These are phyloP conservation scores for Chromobotia macracanthus DNA, from an alignment of 2,797 vertebrate genomes.

Conservation along the genomic window DNA sequence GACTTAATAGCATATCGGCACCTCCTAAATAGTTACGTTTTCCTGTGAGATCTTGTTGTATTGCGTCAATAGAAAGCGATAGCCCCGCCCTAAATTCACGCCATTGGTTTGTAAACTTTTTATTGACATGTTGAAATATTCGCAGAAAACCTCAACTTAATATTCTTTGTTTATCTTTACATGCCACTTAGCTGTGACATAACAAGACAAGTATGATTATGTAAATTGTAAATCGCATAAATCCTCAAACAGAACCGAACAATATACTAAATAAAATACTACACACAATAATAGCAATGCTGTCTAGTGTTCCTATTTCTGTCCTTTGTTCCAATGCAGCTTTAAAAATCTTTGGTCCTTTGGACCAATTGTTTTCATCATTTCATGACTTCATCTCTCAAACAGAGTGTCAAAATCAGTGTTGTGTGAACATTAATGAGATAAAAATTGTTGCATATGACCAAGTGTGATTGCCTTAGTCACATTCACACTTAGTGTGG, in stretches of 20 bases:
- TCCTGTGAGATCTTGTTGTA: too few species aligned
- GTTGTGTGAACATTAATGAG: conserved; percentile 66
- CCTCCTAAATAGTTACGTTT: too few species aligned
- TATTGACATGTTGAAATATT: conserved; percentile 12
- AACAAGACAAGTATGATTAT: conserved; percentile 12
- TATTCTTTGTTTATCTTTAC: neutral
- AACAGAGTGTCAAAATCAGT: conserved; percentile 54
- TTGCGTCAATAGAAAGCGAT: neutral
- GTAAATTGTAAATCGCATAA: neutral
- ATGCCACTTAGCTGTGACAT: neutral
- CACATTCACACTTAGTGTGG: conserved; percentile 37
- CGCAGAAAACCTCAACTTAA: neutral
- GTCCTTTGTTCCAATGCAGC: conserved; percentile 33
- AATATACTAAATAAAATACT: conserved; percentile 1
- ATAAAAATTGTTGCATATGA: conserved; percentile 65
- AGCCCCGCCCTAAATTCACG: neutral
- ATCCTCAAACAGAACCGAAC: conserved; percentile 9
- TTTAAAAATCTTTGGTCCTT: conserved; percentile 40
- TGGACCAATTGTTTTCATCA: conserved; percentile 40
- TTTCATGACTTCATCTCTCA: conserved; percentile 56
- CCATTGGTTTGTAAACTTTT: neutral
- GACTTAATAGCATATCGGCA: too few species aligned
- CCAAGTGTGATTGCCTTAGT: conserved; percentile 50
- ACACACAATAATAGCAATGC: neutral
- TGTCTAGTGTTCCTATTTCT: neutral